Conservation (phyloP, 2,797 vertebrate genomes). For the Martes flavigula region DNA sequence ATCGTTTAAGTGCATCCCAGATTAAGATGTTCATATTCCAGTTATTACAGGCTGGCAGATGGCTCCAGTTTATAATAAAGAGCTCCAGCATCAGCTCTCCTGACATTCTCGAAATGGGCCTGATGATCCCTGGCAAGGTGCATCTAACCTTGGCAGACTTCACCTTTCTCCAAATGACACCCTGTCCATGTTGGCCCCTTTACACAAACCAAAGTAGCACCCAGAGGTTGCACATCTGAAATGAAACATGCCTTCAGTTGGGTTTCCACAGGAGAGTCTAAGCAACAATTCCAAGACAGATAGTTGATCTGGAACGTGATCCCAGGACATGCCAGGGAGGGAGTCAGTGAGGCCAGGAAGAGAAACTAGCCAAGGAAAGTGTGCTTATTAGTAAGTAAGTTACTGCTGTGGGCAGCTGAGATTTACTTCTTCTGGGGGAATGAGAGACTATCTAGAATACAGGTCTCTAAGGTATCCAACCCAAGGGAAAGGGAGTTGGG, state of each 20-base stretch:
- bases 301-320: not conserved
- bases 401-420: not conserved
- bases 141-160: not conserved
- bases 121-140: not conserved
- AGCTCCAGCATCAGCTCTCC: not conserved
- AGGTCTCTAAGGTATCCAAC: not conserved
- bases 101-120: not conserved
- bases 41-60: slow-evolving; percentile 33
- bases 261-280: not conserved
- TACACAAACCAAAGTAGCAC: not conserved
- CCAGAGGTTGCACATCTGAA: not conserved
- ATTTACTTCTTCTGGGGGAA: not conserved
- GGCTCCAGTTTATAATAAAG: slow-evolving; percentile 26
- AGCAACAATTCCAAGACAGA: not conserved
- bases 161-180: not conserved
- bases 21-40: slow-evolving; percentile 38
- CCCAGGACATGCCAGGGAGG: not conserved
- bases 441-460: rapidly evolving
- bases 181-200: not conserved
- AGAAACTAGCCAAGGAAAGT: not conserved
- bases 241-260: not conserved
- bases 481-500: not conserved
- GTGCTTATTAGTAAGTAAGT: not conserved
- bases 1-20: slow-evolving; percentile 56
- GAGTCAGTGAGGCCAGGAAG: not conserved